phyloP scores from a whole-genome alignment of 1,140 invertebrate genomes.

The Armadillidium nasatum region DNA sequence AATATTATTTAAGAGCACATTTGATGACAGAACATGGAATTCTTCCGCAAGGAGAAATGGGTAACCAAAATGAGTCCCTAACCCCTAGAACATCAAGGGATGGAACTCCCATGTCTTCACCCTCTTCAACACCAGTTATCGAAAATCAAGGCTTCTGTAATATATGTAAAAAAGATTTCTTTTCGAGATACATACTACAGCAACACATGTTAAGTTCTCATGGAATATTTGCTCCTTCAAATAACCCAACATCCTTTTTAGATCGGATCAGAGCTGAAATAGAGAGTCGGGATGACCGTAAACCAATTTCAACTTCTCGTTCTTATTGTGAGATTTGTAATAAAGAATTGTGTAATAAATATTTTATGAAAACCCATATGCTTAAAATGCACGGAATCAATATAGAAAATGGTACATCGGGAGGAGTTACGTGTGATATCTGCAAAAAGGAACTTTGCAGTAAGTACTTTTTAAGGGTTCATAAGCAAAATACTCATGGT shows the following conservation, averaged over 20 bases:
- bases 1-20: slow-evolving; percentile 57
- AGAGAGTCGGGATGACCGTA: slow-evolving; percentile 44
- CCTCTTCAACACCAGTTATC: slow-evolving; percentile 30
- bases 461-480: slow-evolving; percentile 93
- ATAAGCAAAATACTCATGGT: slow-evolving; percentile 97
- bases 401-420: slow-evolving; percentile 82
- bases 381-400: slow-evolving; percentile 98
- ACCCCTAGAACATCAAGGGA: slow-evolving; percentile 38
- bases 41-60: slow-evolving; percentile 49
- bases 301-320: slow-evolving; percentile 55
- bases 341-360: slow-evolving; percentile 99
- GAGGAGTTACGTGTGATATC: slow-evolving; percentile 90
- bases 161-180: slow-evolving; percentile 60
- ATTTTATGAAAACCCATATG: slow-evolving; percentile 99
- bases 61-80: slow-evolving; percentile 31
- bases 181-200: slow-evolving; percentile 57
- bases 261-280: slow-evolving; percentile 41
- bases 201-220: slow-evolving; percentile 59
- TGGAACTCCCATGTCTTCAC: slow-evolving; percentile 27
- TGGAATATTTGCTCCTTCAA: slow-evolving; percentile 45
- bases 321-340: slow-evolving; percentile 99
- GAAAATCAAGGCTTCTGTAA: slow-evolving; percentile 46
- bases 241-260: slow-evolving; percentile 36
- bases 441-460: slow-evolving; percentile 96
- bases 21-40: slow-evolving; percentile 59